These are phyloP conservation scores for Diarsia dahlii DNA, from an alignment of 2,888 invertebrate genomes.

Conservation along the genomic window DNA sequence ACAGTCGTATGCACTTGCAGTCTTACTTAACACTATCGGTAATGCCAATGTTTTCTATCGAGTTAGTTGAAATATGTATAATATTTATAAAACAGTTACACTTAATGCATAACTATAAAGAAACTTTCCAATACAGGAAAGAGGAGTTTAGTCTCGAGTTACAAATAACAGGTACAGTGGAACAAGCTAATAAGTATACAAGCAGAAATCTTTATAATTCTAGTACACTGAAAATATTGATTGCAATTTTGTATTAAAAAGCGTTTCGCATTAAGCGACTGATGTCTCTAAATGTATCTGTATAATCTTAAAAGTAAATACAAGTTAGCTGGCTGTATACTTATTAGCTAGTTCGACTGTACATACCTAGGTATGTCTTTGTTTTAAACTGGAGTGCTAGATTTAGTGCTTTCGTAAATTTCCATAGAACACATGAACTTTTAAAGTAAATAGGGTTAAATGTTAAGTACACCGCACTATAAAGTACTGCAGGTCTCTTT, in stretches of 20 bases:
- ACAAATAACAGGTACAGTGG: not conserved
- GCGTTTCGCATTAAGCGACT: too few species aligned
- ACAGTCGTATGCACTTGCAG: constrained; percentile 1
- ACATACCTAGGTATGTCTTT: not conserved
- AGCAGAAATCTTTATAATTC: too few species aligned
- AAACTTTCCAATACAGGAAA: constrained; percentile 6
- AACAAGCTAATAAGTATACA: too few species aligned
- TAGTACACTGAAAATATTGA: too few species aligned
- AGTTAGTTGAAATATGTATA: constrained; percentile 15
- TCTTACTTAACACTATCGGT: constrained; percentile 10
- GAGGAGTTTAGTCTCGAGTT: not conserved
- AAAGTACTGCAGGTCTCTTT: not conserved
- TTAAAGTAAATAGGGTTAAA: not conserved
- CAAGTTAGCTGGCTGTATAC: too few species aligned
- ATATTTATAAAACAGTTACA: constrained; percentile 31
- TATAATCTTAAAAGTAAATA: too few species aligned
- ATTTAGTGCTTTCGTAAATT: not conserved
- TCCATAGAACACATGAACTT: not conserved
- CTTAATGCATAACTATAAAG: not conserved
- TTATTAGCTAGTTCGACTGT: too few species aligned
- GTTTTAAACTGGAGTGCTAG: not conserved
- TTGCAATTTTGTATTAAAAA: too few species aligned
- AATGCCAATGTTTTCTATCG: constrained; percentile 32
- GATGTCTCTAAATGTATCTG: too few species aligned
- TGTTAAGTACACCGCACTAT: constrained; percentile 8